Conservation (phyloP, 2,797 vertebrate species). For the Sciurus vulgaris region DNA sequence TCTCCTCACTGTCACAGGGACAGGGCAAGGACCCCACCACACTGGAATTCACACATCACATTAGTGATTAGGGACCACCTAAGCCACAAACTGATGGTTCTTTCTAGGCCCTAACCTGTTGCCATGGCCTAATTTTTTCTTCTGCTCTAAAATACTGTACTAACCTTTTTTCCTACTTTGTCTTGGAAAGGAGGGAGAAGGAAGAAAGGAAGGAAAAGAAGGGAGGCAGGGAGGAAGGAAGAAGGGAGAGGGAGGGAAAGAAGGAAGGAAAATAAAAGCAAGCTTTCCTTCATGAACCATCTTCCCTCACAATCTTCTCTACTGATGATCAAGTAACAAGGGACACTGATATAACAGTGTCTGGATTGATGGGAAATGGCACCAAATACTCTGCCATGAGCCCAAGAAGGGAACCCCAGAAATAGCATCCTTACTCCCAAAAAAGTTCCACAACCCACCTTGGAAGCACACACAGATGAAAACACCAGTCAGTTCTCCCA, state of each 20-base stretch:
- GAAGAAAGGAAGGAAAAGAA: not conserved
- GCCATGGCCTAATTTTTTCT: slow-evolving; percentile 39
- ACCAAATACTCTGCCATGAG: not conserved
- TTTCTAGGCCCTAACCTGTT: slow-evolving; percentile 74
- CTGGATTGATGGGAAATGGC: not conserved
- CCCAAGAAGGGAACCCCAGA: not conserved
- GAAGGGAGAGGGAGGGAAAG: not conserved
- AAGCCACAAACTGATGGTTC: not conserved
- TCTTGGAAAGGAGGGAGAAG: not conserved
- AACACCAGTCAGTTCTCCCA: slow-evolving; percentile 9
- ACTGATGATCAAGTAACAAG: slow-evolving; percentile 27
- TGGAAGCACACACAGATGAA: not conserved
- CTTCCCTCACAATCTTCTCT: slow-evolving; percentile 25
- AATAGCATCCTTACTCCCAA: slow-evolving; percentile 22
- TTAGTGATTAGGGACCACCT: not conserved
- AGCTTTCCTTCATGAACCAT: not conserved
- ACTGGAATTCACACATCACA: slow-evolving; percentile 26
- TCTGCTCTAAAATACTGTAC: slow-evolving; percentile 16
- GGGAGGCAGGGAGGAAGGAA: not conserved
- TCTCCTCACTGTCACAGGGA: not conserved
- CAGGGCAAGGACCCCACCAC: not conserved
- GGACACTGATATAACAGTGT: not conserved
- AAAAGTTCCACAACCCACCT: slow-evolving; percentile 47
- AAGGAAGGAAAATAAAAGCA: not conserved
- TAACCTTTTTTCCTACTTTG: not conserved